Conservation (phyloP, 1,140 invertebrate species). For the Leptinotarsa undecemlineata region DNA sequence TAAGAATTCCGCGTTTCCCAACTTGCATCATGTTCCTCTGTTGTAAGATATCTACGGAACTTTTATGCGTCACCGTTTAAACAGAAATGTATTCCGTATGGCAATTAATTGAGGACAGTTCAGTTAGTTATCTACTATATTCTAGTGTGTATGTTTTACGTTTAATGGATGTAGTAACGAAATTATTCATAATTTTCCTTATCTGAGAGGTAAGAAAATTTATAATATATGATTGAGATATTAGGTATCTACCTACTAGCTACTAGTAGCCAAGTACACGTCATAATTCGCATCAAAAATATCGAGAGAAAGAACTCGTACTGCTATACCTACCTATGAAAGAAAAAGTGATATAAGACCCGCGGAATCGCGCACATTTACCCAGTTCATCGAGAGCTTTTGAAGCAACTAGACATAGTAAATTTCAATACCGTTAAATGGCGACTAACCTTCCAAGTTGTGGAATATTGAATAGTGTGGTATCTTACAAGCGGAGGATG, state of each 20-base stretch:
- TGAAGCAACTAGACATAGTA: not conserved
- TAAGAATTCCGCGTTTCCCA: not conserved
- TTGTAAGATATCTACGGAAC: not conserved
- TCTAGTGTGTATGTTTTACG: not conserved
- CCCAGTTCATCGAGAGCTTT: constrained; percentile 30
- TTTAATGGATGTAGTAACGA: not conserved
- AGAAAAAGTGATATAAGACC: constrained; percentile 27
- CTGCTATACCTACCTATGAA: not conserved
- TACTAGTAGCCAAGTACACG: not conserved
- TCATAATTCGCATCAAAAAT: not conserved
- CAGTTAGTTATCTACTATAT: not conserved
- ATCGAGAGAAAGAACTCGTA: not conserved
- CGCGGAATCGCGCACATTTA: constrained; percentile 17
- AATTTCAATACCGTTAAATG: constrained; percentile 20
- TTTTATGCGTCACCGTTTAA: constrained; percentile 1
- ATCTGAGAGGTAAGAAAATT: not conserved
- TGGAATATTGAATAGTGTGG: constrained; percentile 26
- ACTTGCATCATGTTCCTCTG: not conserved
- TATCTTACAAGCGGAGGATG: constrained; percentile 18
- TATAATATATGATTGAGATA: not conserved
- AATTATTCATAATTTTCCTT: not conserved
- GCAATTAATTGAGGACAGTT: not conserved
- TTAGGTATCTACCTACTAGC: not conserved
- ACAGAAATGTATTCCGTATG: not conserved
- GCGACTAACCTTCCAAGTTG: constrained; percentile 17